Conservation (phyloP, 2,797 vertebrate genomes). For the Pseudotriccus pelzelni region DNA sequence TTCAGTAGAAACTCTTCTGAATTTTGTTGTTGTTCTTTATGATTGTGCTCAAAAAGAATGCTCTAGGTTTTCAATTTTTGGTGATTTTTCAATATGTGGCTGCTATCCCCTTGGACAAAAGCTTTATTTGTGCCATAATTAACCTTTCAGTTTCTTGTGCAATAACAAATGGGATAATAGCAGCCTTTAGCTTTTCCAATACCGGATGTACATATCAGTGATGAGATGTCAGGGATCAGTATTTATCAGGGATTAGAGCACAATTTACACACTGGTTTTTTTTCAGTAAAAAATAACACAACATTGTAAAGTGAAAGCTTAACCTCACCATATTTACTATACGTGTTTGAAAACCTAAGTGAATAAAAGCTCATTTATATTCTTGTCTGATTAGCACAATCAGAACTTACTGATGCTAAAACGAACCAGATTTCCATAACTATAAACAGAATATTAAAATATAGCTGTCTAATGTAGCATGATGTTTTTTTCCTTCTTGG, state of each 20-base stretch:
- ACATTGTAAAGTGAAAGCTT: conserved; percentile 38
- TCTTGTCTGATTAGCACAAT: conserved; percentile 46
- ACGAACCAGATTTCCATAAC: conserved; percentile 30
- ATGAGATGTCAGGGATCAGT: conserved; percentile 23
- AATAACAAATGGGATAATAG: neutral
- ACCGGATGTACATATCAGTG: neutral
- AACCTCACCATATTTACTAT: conserved; percentile 37
- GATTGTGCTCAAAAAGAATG: neutral
- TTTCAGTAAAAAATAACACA: conserved; percentile 27
- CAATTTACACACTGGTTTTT: neutral
- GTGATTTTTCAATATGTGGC: neutral
- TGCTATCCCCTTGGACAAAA: neutral
- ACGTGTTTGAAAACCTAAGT: conserved; percentile 9
- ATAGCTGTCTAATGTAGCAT: neutral
- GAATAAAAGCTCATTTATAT: conserved; percentile 48
- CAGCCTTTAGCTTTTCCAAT: neutral
- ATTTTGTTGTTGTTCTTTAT: neutral
- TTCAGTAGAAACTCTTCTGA: neutral
- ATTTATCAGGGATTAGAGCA: conserved; percentile 53
- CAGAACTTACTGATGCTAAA: conserved; percentile 56
- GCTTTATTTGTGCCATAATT: neutral
- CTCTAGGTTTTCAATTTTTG: neutral
- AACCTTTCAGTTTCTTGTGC: neutral
- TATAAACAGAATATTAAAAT: conserved; percentile 46
- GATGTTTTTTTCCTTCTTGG: neutral